phyloP scores from a whole-genome alignment of 1,140 invertebrate species.

The Drosophila lacteicornis region DNA sequence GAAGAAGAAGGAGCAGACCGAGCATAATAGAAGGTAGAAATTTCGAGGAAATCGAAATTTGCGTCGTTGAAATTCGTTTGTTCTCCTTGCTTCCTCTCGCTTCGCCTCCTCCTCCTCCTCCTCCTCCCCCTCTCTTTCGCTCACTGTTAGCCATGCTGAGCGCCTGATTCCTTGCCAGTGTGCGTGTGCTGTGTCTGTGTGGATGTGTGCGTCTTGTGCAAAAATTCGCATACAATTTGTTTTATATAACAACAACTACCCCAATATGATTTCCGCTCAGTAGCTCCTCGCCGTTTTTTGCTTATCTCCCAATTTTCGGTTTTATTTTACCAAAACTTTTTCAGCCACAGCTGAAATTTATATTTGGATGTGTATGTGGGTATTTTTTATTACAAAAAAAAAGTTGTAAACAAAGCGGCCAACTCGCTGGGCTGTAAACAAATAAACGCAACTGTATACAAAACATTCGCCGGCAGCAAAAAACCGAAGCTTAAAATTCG shows the following conservation, averaged over 20 bases:
- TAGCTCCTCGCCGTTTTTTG: slow-evolving; percentile 59
- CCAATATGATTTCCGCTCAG: slow-evolving; percentile 70
- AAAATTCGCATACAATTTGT: slow-evolving; percentile 57
- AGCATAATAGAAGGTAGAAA: slow-evolving; percentile 81
- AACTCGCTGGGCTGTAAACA: slow-evolving; percentile 55
- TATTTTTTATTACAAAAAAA: slow-evolving; percentile 34
- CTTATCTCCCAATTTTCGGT: slow-evolving; percentile 64
- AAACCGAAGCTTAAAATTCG: slow-evolving; percentile 40
- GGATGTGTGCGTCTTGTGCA: slow-evolving; percentile 29
- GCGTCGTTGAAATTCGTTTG: slow-evolving; percentile 72
- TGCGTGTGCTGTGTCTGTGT: slow-evolving; percentile 13
- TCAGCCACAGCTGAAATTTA: slow-evolving; percentile 34
- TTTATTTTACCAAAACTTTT: slow-evolving; percentile 43
- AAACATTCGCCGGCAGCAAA: slow-evolving; percentile 47
- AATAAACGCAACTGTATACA: slow-evolving; percentile 47
- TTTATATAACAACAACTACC: slow-evolving; percentile 77
- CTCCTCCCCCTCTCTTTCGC: background rate
- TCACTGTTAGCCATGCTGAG: slow-evolving; percentile 43
- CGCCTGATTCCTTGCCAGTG: slow-evolving; percentile 36
- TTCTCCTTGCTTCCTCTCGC: slow-evolving; percentile 20
- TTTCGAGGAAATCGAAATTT: slow-evolving; percentile 82
- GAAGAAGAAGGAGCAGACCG: slow-evolving; percentile 42
- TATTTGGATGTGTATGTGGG: slow-evolving; percentile 6
- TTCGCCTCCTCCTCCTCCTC: slow-evolving; percentile 5
- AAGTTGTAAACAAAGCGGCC: slow-evolving; percentile 58